phyloP scores from a whole-genome alignment of 2,797 vertebrate genomes.

The Antennarius maculatus region DNA sequence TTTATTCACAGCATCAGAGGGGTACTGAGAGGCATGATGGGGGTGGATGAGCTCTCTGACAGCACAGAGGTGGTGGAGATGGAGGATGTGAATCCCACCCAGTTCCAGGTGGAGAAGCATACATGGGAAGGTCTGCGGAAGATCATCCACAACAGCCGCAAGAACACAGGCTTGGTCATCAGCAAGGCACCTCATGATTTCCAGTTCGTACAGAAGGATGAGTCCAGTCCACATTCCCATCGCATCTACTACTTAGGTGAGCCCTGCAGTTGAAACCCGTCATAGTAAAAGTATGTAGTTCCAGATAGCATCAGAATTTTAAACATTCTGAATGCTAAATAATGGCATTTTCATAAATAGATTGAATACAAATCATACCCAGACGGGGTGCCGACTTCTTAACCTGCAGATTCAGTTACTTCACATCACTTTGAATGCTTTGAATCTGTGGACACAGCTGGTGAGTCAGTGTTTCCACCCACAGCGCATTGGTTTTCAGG shows the following conservation, averaged over 20 bases:
- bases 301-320: neutral
- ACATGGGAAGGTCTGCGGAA: slow-evolving; percentile 92
- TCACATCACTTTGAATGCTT: slow-evolving; percentile 28
- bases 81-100: slow-evolving; percentile 83
- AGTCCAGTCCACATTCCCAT: slow-evolving; percentile 90
- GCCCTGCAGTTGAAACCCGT: slow-evolving; percentile 16
- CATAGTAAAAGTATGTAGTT: neutral
- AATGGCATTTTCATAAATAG: neutral
- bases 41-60: slow-evolving; percentile 84
- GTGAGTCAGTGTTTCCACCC: slow-evolving; percentile 48
- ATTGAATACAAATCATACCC: neutral
- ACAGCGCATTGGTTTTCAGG: slow-evolving; percentile 26
- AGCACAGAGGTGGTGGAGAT: slow-evolving; percentile 87
- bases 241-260: slow-evolving; percentile 95
- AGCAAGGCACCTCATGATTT: slow-evolving; percentile 96
- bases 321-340: neutral
- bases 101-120: slow-evolving; percentile 93
- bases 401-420: slow-evolving; percentile 17
- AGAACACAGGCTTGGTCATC: slow-evolving; percentile 89
- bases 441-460: slow-evolving; percentile 47
- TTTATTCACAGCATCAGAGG: slow-evolving; percentile 44
- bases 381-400: neutral
- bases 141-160: slow-evolving; percentile 93
- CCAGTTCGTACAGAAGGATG: slow-evolving; percentile 92
- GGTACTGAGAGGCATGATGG: slow-evolving; percentile 81